Conservation (phyloP, 2,888 invertebrate species). For the Oxyteleia sp. region DNA sequence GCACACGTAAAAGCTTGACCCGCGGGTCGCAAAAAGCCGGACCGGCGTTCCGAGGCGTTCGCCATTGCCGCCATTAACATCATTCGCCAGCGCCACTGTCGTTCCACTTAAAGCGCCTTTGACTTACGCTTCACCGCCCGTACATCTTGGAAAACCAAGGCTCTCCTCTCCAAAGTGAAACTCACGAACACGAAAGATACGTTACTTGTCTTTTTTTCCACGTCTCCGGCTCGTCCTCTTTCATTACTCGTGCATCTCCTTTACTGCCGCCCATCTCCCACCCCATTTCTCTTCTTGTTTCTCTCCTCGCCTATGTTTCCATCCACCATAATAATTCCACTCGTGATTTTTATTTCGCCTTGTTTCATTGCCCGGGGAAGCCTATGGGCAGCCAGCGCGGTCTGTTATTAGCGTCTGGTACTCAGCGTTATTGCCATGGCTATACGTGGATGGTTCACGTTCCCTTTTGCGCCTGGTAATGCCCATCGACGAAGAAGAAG, state of each 20-base stretch:
- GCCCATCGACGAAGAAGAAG: constrained; percentile 43
- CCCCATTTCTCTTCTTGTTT: constrained; percentile 53
- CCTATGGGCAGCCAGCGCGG: constrained; percentile 87
- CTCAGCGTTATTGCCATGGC: constrained; percentile 87
- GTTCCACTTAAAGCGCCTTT: constrained; percentile 71
- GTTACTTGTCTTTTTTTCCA: constrained; percentile 53
- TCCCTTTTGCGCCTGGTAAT: constrained; percentile 76
- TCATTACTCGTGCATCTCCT: constrained; percentile 73
- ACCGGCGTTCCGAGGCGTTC: constrained; percentile 75
- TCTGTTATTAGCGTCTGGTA: constrained; percentile 88
- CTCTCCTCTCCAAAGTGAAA: constrained; percentile 53
- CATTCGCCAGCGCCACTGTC: constrained; percentile 71
- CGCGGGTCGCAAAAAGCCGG: constrained; percentile 69
- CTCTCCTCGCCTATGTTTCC: constrained; percentile 78
- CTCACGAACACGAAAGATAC: constrained; percentile 49
- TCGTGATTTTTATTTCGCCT: constrained; percentile 86
- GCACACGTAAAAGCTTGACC: constrained; percentile 64
- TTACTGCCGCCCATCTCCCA: constrained; percentile 64
- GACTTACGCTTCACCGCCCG: constrained; percentile 69
- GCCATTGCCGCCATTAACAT: constrained; percentile 75
- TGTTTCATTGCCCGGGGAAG: constrained; percentile 86
- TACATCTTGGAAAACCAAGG: constrained; percentile 65
- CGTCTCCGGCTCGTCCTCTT: constrained; percentile 65
- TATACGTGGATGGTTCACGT: constrained; percentile 82
- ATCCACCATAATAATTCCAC: constrained; percentile 87